Percentiles rank a stretch among this genome's conserved stretches.
These are phyloP conservation scores for Conistra vaccinii DNA, from an alignment of 2,888 invertebrate species.

Conservation along the genomic window DNA sequence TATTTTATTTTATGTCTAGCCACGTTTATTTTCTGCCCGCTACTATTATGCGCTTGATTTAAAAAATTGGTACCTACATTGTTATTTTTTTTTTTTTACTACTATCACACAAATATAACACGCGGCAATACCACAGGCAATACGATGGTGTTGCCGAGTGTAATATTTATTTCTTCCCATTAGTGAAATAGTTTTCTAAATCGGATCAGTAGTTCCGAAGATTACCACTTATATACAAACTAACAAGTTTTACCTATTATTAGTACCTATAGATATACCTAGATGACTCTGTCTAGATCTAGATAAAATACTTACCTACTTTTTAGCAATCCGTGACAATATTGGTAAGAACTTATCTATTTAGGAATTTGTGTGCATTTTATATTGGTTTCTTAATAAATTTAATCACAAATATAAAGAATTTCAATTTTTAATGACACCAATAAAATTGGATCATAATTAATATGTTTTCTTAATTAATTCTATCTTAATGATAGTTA, in stretches of 20 bases:
- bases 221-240: neutral
- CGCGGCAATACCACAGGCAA: too few relatives aligned
- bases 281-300: too few relatives aligned
- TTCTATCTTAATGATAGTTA: neutral
- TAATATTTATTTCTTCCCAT: too few relatives aligned
- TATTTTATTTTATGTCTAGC: constrained; percentile 47
- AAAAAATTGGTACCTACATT: too few relatives aligned
- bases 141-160: too few relatives aligned
- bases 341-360: neutral
- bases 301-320: neutral
- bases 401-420: neutral
- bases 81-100: too few relatives aligned
- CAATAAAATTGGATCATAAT: neutral
- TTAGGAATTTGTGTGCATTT: neutral
- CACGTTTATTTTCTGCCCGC: constrained; percentile 8
- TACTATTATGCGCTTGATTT: too few relatives aligned
- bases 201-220: neutral
- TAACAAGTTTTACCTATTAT: neutral
- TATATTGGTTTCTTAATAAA: neutral
- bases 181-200: neutral
- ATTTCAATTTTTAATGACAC: neutral
- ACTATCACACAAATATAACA: too few relatives aligned
- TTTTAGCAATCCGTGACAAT: neutral
- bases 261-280: too few relatives aligned
- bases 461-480: neutral